These are phyloP conservation scores for Protonemura montana DNA, from an alignment of 2,888 invertebrate species.

Conservation along the genomic window DNA sequence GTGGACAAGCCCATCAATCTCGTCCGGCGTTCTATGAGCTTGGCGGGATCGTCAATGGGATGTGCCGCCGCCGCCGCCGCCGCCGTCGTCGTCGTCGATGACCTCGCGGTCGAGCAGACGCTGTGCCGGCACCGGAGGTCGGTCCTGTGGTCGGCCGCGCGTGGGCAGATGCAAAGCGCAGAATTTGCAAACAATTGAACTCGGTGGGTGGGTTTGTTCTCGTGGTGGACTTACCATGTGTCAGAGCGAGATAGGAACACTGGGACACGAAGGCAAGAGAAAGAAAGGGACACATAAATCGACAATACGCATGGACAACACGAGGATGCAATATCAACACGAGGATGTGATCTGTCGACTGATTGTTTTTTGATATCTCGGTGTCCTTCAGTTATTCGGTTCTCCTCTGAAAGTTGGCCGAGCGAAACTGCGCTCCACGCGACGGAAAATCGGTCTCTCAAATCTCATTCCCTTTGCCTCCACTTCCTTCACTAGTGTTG, in stretches of 20 bases:
- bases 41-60: too few species aligned
- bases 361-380: slow-evolving; percentile 23
- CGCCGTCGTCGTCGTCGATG: not conserved
- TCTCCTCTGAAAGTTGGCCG: too few species aligned
- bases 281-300: not conserved
- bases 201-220: slow-evolving; percentile 17
- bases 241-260: too few species aligned
- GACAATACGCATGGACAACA: not conserved
- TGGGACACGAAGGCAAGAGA: not conserved
- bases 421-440: too few species aligned
- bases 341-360: not conserved
- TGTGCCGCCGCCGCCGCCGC: not conserved
- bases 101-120: not conserved
- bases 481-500: too few species aligned
- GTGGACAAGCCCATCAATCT: not conserved
- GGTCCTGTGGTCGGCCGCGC: not conserved
- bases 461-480: too few species aligned
- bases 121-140: not conserved
- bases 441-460: too few species aligned
- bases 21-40: not conserved
- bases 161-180: not conserved
- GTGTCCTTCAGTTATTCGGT: slow-evolving; percentile 4
- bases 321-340: not conserved
- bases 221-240: too few species aligned
- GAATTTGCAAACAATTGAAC: slow-evolving; percentile 27